Conservation (phyloP, 2,888 invertebrate species). For the Phalera bucephala region DNA sequence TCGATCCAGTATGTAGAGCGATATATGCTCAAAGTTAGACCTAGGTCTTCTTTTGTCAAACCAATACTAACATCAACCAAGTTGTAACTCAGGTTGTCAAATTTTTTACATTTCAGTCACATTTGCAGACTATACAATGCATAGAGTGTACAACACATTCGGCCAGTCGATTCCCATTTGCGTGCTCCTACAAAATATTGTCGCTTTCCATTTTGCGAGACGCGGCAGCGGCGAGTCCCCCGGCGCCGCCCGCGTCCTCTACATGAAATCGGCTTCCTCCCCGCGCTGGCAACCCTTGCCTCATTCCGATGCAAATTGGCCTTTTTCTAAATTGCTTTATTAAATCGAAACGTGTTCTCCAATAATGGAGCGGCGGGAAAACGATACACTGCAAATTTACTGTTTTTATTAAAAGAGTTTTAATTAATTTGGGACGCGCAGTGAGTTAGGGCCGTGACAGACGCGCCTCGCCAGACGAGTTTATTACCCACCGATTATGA, state of each 20-base stretch:
- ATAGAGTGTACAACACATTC: too few relatives aligned
- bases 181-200: not conserved
- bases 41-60: too few relatives aligned
- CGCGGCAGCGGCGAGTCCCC: conserved; percentile 3
- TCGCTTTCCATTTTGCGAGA: conserved; percentile 5
- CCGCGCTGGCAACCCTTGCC: conserved; percentile 53
- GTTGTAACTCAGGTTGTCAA: too few relatives aligned
- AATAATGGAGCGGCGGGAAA: conserved; percentile 56
- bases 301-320: conserved; percentile 70
- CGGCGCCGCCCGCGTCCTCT: conserved; percentile 15
- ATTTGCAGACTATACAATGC: too few relatives aligned
- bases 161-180: not conserved
- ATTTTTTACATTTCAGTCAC: too few relatives aligned
- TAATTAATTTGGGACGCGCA: conserved; percentile 45
- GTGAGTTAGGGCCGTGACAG: conserved; percentile 29
- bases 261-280: conserved; percentile 17
- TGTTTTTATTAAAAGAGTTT: conserved; percentile 53
- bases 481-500: too few relatives aligned
- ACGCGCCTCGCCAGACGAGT: conserved; percentile 1
- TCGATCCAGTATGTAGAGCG: too few relatives aligned
- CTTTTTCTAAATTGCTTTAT: conserved; percentile 78
- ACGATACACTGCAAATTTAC: conserved; percentile 43
- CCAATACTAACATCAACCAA: too few relatives aligned
- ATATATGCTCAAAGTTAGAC: too few relatives aligned
- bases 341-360: conserved; percentile 75